Evolutionary conservation across 2,113 vertebrate genomes (phyloP), one percentile per base, ranked within the genome.

Genomic region (Pseudorhombus dupliciocellatus): DNA sequence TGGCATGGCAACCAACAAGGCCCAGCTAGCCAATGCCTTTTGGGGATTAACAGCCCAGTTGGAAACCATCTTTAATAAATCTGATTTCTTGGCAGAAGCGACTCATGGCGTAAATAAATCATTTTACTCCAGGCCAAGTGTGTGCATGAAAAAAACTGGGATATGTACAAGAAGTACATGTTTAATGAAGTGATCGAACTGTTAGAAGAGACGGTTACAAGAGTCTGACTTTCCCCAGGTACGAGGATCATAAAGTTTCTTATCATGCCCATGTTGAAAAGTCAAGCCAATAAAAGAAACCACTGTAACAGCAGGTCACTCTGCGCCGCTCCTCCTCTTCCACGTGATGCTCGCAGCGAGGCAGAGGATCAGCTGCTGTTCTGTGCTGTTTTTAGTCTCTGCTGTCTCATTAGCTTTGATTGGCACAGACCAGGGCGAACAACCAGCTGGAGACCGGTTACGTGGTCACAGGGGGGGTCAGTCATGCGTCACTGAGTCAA

Each of bases 361-460:
- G 57, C 48, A 30, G 76, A 66, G 53, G 66, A 78, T 63, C 78
- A 81, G 64, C 76, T 78, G 77, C 74, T 74, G 68, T 2, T 74
- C 65, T 18, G 51, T 34, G 75, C 81, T 85, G 74, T 88, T 91
- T 89, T 88, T 89, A 87, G 81, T 65, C 65, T 81, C 68, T 51
- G 40, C 83, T 84, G 83, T 85, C 82, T 90, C 87, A 87, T 91
- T 90, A 90, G 71, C 21, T 37, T 12, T 67, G 74, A 75, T 76
- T 77, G 76, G 44, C 70, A 71, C 80, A 77, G 68, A 58, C 52
- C 10, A n/a, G 62, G 56, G 67, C 52, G 26, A 68, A 73, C 53
- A 61, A 77, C 80, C 89, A 86, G 77, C 81, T 84, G 81, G 84
- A 81, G 73, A 84, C 71, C 52, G 30, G 63, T 48, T 59, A 26